phyloP scores from a whole-genome alignment of 2,113 vertebrate species.

The Thymallus thymallus region DNA sequence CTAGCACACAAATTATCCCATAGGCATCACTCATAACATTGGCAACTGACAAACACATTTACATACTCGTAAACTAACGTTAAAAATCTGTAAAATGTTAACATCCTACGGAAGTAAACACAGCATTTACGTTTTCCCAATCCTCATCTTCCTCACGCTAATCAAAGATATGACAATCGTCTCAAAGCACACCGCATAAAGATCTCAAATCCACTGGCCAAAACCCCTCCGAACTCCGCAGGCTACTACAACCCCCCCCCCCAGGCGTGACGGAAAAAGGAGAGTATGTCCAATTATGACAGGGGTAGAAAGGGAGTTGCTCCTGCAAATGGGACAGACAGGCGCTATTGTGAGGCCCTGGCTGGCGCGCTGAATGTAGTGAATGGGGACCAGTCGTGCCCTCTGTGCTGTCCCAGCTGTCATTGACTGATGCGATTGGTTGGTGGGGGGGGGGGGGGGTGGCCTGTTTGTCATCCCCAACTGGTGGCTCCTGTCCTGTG shows the following conservation, averaged over 20 bases:
- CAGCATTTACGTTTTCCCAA: too few species aligned
- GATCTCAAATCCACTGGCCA: too few species aligned
- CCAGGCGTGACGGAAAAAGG: not conserved
- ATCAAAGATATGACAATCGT: too few species aligned
- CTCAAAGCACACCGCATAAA: too few species aligned
- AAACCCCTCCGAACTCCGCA: too few species aligned
- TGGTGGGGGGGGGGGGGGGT: conserved; percentile 59
- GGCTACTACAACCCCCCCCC: too few species aligned
- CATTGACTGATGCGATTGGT: conserved; percentile 79
- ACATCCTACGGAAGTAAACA: too few species aligned
- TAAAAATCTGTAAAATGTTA: not conserved
- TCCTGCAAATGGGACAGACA: not conserved
- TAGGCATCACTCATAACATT: too few species aligned
- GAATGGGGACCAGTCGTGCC: conserved; percentile 88
- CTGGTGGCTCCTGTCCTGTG: not conserved
- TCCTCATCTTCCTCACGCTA: too few species aligned
- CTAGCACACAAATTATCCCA: not conserved
- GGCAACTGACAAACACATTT: not conserved
- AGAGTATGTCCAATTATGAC: not conserved
- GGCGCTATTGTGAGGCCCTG: conserved; percentile 41
- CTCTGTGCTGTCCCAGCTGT: conserved; percentile 91
- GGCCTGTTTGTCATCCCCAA: conserved; percentile 82
- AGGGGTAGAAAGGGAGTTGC: not conserved
- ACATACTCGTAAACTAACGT: not conserved
- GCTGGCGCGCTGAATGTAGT: conserved; percentile 76